A percentile compares a stretch with the other conserved stretches of the same genome.
phyloP scores from a whole-genome alignment of 2,888 invertebrate species.

The Ischnura elegans region DNA sequence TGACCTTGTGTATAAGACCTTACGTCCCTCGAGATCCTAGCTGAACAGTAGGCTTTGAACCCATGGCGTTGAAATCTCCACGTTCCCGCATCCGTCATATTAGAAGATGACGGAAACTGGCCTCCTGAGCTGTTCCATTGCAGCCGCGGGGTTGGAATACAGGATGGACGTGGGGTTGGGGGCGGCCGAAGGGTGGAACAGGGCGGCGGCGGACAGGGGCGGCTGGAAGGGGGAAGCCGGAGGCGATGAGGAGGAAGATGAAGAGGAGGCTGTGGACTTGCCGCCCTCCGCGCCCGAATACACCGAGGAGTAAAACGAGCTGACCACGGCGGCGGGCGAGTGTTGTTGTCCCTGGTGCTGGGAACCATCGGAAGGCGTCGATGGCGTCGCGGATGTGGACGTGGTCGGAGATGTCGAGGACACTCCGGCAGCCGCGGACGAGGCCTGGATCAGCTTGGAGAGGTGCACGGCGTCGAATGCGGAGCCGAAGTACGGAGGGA shows the following conservation, averaged over 20 bases:
- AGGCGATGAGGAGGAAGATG: constrained; percentile 68
- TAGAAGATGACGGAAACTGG: constrained; percentile 87
- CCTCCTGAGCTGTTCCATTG: constrained; percentile 81
- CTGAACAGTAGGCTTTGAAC: not conserved
- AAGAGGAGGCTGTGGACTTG: constrained; percentile 70
- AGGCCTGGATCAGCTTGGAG: constrained; percentile 73
- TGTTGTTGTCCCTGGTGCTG: constrained; percentile 58
- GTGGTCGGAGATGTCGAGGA: constrained; percentile 78
- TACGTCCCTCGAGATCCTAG: not conserved
- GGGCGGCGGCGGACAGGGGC: constrained; percentile 52
- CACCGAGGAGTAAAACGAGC: constrained; percentile 85
- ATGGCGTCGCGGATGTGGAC: constrained; percentile 78
- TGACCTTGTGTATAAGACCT: no score
- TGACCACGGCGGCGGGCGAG: constrained; percentile 81
- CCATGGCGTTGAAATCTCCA: not conserved
- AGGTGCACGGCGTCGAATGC: constrained; percentile 85
- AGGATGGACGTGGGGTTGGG: constrained; percentile 76
- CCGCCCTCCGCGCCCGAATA: constrained; percentile 77
- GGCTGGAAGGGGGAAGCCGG: constrained; percentile 68
- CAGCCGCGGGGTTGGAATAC: constrained; percentile 70
- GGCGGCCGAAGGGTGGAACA: constrained; percentile 79
- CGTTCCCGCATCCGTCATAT: constrained; percentile 72
- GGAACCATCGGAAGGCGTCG: constrained; percentile 74
- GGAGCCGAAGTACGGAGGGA: constrained; percentile 88
- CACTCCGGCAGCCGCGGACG: constrained; percentile 79